Percentiles rank a stretch among this genome's conserved stretches.
Conservation (phyloP, 2,888 invertebrate genomes). For the Pristionchus entomophagus region DNA sequence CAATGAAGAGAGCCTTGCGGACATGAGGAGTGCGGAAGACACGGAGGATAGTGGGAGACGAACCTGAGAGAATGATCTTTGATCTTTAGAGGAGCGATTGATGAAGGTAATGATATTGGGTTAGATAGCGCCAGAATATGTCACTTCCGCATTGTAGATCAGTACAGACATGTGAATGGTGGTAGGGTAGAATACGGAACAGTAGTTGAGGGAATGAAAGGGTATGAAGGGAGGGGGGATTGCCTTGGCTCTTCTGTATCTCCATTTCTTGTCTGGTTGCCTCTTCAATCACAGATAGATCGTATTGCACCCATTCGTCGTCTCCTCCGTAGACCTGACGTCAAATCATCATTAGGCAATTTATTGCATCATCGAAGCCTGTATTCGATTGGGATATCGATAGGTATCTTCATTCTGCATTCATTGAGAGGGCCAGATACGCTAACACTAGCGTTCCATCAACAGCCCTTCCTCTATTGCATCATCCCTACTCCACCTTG, state of each 20-base stretch:
- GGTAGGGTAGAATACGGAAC: neutral
- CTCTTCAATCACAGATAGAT: slow-evolving; percentile 60
- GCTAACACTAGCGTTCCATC: too few species aligned
- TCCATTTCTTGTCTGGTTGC: neutral
- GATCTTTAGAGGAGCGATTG: too few species aligned
- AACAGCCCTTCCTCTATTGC: too few species aligned
- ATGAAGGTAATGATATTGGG: too few species aligned
- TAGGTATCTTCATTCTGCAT: too few species aligned
- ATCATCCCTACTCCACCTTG: slow-evolving; percentile 33
- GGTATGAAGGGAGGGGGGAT: neutral
- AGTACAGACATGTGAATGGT: neutral
- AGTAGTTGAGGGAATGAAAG: neutral
- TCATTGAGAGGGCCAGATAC: too few species aligned
- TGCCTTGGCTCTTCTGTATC: neutral
- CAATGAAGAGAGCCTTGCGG: slow-evolving; percentile 77
- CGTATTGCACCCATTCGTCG: slow-evolving; percentile 54
- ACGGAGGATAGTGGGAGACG: slow-evolving; percentile 42
- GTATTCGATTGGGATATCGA: too few species aligned
- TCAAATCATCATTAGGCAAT: neutral
- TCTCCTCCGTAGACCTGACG: slow-evolving; percentile 1
- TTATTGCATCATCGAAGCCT: too few species aligned
- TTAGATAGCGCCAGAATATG: too few species aligned
- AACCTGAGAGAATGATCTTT: neutral
- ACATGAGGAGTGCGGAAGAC: slow-evolving; percentile 65
- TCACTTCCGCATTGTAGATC: too few species aligned